Evolutionary conservation across 2,888 invertebrate species (phyloP).

Genomic region (Parnassius apollo): DNA sequence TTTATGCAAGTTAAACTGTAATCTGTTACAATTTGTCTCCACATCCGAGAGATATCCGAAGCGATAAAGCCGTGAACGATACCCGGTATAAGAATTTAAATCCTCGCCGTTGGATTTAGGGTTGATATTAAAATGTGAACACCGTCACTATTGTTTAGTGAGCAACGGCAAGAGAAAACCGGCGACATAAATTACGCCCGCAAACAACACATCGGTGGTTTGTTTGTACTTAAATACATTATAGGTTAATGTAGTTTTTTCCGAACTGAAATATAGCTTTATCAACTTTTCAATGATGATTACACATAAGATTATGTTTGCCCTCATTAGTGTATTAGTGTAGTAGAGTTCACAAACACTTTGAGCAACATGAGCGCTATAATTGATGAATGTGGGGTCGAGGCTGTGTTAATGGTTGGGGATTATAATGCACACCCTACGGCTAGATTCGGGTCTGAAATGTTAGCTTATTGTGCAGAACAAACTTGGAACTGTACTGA

Average conservation of each 20-base stretch:
- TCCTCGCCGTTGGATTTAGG: background rate
- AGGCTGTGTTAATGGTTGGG: too few relatives aligned
- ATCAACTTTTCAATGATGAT: too few relatives aligned
- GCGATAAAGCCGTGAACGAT: constrained; percentile 2
- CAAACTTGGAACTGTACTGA: too few relatives aligned
- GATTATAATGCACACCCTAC: too few relatives aligned
- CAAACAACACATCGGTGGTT: constrained; percentile 14
- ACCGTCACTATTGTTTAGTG: background rate
- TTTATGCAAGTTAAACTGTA: constrained; percentile 13
- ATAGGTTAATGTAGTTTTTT: constrained; percentile 13
- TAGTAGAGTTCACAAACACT: too few relatives aligned
- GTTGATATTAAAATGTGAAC: background rate
- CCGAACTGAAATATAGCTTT: background rate
- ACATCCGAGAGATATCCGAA: constrained; percentile 9
- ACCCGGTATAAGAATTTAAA: background rate
- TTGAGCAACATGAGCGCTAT: too few relatives aligned
- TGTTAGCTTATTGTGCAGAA: too few relatives aligned
- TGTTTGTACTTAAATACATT: background rate
- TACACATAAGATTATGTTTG: too few relatives aligned
- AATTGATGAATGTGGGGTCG: too few relatives aligned
- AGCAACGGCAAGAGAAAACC: constrained; percentile 8
- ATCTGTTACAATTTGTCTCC: constrained; percentile 21
- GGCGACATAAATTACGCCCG: constrained; percentile 18
- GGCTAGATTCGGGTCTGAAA: too few relatives aligned
- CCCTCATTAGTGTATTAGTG: too few relatives aligned